phyloP scores from a whole-genome alignment of 37 sponge, comb jelly and placozoan species.

The Ianthella basta region DNA sequence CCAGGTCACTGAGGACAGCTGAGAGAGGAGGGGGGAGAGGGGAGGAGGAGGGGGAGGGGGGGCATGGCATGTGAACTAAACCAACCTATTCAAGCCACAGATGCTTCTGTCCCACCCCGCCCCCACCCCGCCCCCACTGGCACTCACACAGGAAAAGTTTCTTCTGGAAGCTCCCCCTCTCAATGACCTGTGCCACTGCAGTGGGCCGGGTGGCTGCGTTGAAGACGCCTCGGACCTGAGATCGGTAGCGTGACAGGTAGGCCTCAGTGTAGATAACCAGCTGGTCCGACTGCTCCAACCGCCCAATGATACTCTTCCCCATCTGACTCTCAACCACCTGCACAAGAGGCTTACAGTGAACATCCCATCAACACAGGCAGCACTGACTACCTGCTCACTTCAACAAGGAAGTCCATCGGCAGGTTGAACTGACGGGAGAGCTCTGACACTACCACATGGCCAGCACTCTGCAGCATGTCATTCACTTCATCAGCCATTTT shows the following conservation, averaged over 20 bases:
- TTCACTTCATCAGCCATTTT: slow-evolving; percentile 89
- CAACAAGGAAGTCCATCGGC: slow-evolving; percentile 66
- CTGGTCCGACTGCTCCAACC: slow-evolving; percentile 56
- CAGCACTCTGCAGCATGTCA: slow-evolving; percentile 89
- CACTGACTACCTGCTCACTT: slow-evolving; percentile 51
- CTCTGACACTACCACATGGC: slow-evolving; percentile 76
- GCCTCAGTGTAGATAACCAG: slow-evolving; percentile 75
- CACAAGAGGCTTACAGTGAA: neutral
- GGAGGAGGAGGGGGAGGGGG: neutral
- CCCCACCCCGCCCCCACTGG: neutral
- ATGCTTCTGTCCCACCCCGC: neutral
- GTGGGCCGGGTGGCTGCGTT: slow-evolving; percentile 85
- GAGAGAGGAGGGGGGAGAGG: neutral
- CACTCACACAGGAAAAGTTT: slow-evolving; percentile 75
- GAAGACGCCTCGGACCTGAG: slow-evolving; percentile 81
- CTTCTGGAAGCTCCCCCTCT: slow-evolving; percentile 62
- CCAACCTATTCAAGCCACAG: too few relatives aligned
- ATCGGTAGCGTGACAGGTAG: slow-evolving; percentile 63
- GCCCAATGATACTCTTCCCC: slow-evolving; percentile 57
- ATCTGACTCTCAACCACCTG: slow-evolving; percentile 65
- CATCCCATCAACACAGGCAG: too few relatives aligned
- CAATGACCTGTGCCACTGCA: slow-evolving; percentile 49
- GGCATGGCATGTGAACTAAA: neutral
- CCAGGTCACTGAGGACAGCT: slow-evolving; percentile 77
- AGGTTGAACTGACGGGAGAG: slow-evolving; percentile 82